Evolutionary conservation across 1,140 invertebrate genomes (phyloP).

Genomic region (Conus ventricosus): DNA sequence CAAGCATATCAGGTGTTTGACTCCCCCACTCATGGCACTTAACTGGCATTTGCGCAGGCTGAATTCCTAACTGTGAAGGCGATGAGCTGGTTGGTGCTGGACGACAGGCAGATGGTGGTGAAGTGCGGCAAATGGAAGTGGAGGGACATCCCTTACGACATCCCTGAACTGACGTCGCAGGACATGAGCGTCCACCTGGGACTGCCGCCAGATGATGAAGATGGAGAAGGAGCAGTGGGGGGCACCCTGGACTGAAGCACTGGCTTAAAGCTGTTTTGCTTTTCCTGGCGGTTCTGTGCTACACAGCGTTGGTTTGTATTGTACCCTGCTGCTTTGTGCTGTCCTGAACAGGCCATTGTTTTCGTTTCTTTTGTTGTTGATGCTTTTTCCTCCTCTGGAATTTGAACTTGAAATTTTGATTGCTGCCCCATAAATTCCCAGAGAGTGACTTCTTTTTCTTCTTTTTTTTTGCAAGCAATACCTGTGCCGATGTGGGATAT

Average conservation of each 20-base stretch:
- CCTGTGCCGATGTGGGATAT: too few relatives aligned
- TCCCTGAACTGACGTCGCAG: neutral
- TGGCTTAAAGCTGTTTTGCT: too few relatives aligned
- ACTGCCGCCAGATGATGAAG: neutral
- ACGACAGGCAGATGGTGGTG: neutral
- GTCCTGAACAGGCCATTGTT: too few relatives aligned
- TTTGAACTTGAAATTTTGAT: too few relatives aligned
- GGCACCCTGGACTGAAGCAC: neutral
- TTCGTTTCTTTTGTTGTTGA: too few relatives aligned
- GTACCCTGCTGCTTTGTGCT: too few relatives aligned
- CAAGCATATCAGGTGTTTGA: neutral
- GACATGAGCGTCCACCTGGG: neutral
- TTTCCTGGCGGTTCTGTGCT: too few relatives aligned
- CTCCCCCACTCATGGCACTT: neutral
- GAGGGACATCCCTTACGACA: neutral
- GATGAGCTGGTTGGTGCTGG: neutral
- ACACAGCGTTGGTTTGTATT: too few relatives aligned
- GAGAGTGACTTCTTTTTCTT: too few relatives aligned
- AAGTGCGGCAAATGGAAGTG: conserved; percentile 11
- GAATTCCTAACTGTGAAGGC: neutral
- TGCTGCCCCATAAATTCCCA: too few relatives aligned
- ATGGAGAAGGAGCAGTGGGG: neutral
- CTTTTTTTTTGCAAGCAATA: too few relatives aligned
- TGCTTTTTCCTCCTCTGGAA: too few relatives aligned
- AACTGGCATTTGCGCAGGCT: neutral